Evolutionary conservation across 2,797 vertebrate species (phyloP), one percentile per base, ranked within the genome.

Genomic region (Channallabes apus): DNA sequence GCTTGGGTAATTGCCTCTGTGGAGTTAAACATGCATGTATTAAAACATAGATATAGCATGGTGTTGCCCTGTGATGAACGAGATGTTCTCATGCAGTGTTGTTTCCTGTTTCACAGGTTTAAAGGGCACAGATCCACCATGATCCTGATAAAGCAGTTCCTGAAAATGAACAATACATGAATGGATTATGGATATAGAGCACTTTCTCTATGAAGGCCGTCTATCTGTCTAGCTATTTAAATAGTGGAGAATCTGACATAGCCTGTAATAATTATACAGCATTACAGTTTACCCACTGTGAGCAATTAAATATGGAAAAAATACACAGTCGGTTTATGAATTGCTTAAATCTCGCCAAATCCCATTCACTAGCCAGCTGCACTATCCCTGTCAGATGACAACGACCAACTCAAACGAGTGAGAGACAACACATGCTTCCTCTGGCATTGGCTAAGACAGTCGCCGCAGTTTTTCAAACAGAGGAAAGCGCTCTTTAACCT

Each of bases 261-360:
- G 27, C 17, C 58, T n/a, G 29, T 61, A 61, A 59, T 78, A 61
- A 78, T 78, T 61, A 78, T 61, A 18, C 59, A 38, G 15, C 41
- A 46, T 62, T 62, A 62, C 35, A 38, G 32, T 61, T 79, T 46
- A 38, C 29, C 75, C 27, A 59, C 58, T 41, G 4, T 51, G 38
- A 35, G 17, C 59, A 46, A 79, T 46, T 46, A 46, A 18, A 80
- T 64, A n/a, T 64, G 78, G 32, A 46, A 80, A 64, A 64, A 46
- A 64, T 17, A 27, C 64, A 62, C 32, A 64, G 46, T 64, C 27
- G 3, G 27, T 51, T 64, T 3, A 80, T 65, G 35, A 65, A 46
- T 65, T 65, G 41, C 59, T 5, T 11, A 64, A 80, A 80, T 41
- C 35, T 64, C 64, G 61, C 59, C 78, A 65, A 64, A 46, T 65